Base-by-base conservation (phyloP, 1,140 invertebrate species). In the Brachionus manjavacas region DNA sequence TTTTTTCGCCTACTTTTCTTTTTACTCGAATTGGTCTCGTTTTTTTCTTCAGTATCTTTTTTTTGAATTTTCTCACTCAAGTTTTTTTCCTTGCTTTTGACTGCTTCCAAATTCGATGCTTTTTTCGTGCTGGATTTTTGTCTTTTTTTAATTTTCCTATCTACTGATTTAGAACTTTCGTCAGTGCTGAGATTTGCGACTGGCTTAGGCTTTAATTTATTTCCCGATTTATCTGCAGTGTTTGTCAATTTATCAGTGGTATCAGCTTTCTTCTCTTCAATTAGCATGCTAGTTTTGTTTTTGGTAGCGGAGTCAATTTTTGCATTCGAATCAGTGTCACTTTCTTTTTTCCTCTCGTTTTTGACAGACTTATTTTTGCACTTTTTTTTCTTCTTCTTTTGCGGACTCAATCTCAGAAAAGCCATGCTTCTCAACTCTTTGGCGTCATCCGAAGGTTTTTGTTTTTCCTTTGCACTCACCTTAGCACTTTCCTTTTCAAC, bases 361-460 rank as follows among this genome's bases (percentile, higher is more conserved):
- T 20, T 72, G 2, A n/a, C 35, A 3, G 35, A 35, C n/a, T 12
- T 46, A 3, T 76, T 76, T 12, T 76, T 76, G 7, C n/a, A 28
- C 28, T 28, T 23, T 49, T 76, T 76, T 49, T 76, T 76, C 7
- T 76, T 76, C 25, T 76, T 76, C 25, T 46, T 43, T 23, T 76
- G 72, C 3, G 72, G 72, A 25, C 14, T 49, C 1, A 8, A 14
- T 25, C 41, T 46, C 23, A 76, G 31, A 76, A 76, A 76, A 49
- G 72, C 72, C n/a, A 76, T 49, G 11, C 52, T 49, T 49, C 72
- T 76, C 16, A 76, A 76, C 46, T 76, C 72, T 28, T 76, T 76
- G 6, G 41, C 68, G 20, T 72, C 68, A 20, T 76, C 41, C 46
- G 7, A 4, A 25, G 41, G 20, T 2, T 74, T 74, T 43, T 74